Evolutionary conservation across 2,113 vertebrate species (phyloP), one percentile per base, ranked within the genome.

Genomic region (Falcunculus frontatus): DNA sequence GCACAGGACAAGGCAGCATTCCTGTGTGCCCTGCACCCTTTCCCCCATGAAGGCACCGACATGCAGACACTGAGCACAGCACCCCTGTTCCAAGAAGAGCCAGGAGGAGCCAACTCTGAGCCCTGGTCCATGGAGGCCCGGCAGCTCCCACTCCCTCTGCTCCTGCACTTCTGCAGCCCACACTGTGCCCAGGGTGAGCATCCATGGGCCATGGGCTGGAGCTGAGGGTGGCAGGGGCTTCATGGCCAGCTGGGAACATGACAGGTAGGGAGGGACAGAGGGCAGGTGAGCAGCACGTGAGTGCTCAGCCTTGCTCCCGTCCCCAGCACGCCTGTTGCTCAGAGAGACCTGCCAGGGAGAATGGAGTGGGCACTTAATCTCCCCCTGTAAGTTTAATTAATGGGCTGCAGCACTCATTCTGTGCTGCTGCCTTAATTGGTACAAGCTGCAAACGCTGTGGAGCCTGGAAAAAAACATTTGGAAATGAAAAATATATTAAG

Each of bases 401-500:
- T 97, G 96, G 96, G 96, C 95, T 96, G 93, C 95, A 93, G 87
- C 15, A 73, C 92, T 97, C 95, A 88, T 94, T 97, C 94, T 82
- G 81, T 95, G 94, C 87, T 93, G 88, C 96, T 67, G 93, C 92
- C 95, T 97, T 97, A 97, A 97, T 97, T 97, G 95, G 95, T 96
- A 97, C 96, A 97, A 97, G 97, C 97, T 96, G 96, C 96, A 97
- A 96, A 96, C 0, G 70, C 95, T 91, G 90, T 92, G 93, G 95
- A 96, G 96, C 95, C 93, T 90, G 93, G 92, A 90, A 97, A 97
- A 95, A 95, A 96, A 97, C 94, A 96, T 89, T 89, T 96, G 89
- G 94, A 96, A 97, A 96, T 84, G 95, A 97, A 96, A 96, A 97
- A 97, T 96, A 96, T 97, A 97, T 97, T 97, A 97, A 97, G 94